Percentiles rank a stretch among this genome's conserved stretches.
These are phyloP conservation scores for Heliconius aoede DNA, from an alignment of 2,888 invertebrate genomes.

Conservation along the genomic window DNA sequence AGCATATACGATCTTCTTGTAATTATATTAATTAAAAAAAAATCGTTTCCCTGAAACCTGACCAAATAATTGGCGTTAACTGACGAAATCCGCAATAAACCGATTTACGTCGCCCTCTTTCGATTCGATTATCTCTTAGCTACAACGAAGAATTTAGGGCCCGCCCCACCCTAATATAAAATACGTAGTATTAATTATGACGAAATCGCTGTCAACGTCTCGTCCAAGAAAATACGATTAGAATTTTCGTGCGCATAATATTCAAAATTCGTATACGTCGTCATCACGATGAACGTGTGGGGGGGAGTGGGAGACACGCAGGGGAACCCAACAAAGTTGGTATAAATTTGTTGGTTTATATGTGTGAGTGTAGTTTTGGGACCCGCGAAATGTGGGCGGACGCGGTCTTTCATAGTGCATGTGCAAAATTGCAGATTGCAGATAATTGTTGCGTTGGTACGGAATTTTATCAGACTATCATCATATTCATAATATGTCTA, in stretches of 20 bases:
- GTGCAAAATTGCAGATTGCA: slow-evolving; percentile 49
- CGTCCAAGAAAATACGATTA: slow-evolving; percentile 56
- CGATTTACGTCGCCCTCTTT: slow-evolving; percentile 55
- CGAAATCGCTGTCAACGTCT: slow-evolving; percentile 27
- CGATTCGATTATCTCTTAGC: slow-evolving; percentile 58
- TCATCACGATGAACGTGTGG: slow-evolving; percentile 43
- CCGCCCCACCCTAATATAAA: not conserved
- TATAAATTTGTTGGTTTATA: slow-evolving; percentile 71
- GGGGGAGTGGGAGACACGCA: slow-evolving; percentile 47
- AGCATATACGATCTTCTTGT: not conserved
- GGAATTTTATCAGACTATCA: slow-evolving; percentile 32
- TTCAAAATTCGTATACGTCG: slow-evolving; percentile 52
- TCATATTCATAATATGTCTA: slow-evolving; percentile 27
- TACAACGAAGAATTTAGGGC: slow-evolving; percentile 42
- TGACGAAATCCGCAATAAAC: slow-evolving; percentile 63
- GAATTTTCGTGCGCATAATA: slow-evolving; percentile 51
- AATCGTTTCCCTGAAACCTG: slow-evolving; percentile 36
- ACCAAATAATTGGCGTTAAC: slow-evolving; percentile 59
- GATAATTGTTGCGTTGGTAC: slow-evolving; percentile 32
- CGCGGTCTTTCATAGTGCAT: slow-evolving; percentile 63
- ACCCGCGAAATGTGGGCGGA: slow-evolving; percentile 74
- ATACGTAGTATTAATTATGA: slow-evolving; percentile 19
- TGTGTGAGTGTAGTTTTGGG: slow-evolving; percentile 77
- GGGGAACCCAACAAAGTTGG: slow-evolving; percentile 64
- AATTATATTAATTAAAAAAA: slow-evolving; percentile 14